phyloP scores from a whole-genome alignment of 2,888 invertebrate genomes.

The Notocelia uddmanniana region DNA sequence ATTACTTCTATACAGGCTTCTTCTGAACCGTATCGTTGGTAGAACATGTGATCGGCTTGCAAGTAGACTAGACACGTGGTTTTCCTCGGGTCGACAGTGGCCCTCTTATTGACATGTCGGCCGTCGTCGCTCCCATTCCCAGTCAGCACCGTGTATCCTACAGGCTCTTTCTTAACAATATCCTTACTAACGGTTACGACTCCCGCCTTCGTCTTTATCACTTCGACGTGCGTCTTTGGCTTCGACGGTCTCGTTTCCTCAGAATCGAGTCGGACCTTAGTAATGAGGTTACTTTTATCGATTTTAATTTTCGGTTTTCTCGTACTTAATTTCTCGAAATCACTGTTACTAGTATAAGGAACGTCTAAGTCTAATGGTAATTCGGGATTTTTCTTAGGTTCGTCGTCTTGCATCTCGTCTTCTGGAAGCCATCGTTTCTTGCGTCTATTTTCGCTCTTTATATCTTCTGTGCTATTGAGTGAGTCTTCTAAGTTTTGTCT shows the following conservation, averaged over 20 bases:
- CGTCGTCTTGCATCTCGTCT: constrained; percentile 86
- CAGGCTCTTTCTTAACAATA: constrained; percentile 86
- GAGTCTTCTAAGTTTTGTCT: constrained; percentile 64
- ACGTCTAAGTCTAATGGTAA: constrained; percentile 88
- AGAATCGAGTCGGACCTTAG: constrained; percentile 82
- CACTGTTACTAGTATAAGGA: constrained; percentile 87
- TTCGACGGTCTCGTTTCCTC: constrained; percentile 85
- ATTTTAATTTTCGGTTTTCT: constrained; percentile 83
- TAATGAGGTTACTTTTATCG: constrained; percentile 83
- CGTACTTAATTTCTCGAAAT: constrained; percentile 81
- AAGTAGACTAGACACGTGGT: constrained; percentile 98
- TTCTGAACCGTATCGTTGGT: constrained; percentile 96
- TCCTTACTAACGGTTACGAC: constrained; percentile 88
- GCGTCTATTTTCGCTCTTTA: constrained; percentile 72
- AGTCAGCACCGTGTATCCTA: constrained; percentile 78
- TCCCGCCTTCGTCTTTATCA: constrained; percentile 88
- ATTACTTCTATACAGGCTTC: constrained; percentile 98
- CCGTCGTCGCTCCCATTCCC: constrained; percentile 83
- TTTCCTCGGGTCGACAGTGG: constrained; percentile 93
- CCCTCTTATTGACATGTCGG: constrained; percentile 88
- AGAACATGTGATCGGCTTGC: constrained; percentile 98
- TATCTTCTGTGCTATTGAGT: constrained; percentile 72
- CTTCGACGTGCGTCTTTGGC: constrained; percentile 89
- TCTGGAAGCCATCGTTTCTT: constrained; percentile 90
- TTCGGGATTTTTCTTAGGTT: constrained; percentile 87